These are phyloP conservation scores for Gymnopithys bicolor DNA, from an alignment of 2,797 vertebrate genomes.

Conservation along the genomic window DNA sequence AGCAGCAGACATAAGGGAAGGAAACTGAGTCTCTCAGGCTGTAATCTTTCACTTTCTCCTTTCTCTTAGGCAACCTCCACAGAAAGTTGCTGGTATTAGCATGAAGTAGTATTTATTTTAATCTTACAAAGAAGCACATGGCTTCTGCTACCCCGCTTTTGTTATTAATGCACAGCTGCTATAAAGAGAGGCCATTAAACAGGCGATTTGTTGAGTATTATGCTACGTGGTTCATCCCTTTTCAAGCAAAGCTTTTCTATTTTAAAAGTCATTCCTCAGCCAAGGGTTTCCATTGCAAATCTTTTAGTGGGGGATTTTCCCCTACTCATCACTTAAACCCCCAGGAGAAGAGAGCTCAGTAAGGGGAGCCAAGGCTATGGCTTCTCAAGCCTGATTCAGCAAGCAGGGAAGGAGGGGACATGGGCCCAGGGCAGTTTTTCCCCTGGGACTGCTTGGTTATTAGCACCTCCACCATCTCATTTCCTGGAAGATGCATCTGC, in stretches of 20 bases:
- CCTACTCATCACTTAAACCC: conserved; percentile 15
- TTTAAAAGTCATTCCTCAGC: conserved; percentile 43
- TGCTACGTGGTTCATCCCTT: conserved; percentile 26
- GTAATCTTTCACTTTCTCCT: neutral
- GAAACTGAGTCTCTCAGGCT: neutral
- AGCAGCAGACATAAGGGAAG: neutral
- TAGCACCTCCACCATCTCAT: neutral
- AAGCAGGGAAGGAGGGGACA: neutral
- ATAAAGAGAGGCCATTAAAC: conserved; percentile 52
- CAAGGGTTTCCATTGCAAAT: conserved; percentile 28
- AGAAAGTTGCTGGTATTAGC: neutral
- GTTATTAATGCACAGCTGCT: conserved; percentile 52
- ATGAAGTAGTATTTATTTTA: conserved; percentile 48
- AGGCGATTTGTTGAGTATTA: conserved; percentile 53
- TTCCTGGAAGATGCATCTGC: neutral
- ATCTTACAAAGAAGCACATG: conserved; percentile 22
- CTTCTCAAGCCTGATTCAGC: neutral
- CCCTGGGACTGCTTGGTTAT: neutral
- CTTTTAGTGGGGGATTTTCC: conserved; percentile 51
- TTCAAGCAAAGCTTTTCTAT: conserved; percentile 49
- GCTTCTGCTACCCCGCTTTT: conserved; percentile 10
- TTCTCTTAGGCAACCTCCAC: neutral
- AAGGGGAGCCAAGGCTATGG: neutral
- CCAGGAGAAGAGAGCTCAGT: neutral
- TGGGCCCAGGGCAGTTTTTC: neutral